Percentiles rank a stretch among this genome's conserved stretches.
Conservation (phyloP, 1,140 invertebrate genomes). For the Octopus bimaculoides region DNA sequence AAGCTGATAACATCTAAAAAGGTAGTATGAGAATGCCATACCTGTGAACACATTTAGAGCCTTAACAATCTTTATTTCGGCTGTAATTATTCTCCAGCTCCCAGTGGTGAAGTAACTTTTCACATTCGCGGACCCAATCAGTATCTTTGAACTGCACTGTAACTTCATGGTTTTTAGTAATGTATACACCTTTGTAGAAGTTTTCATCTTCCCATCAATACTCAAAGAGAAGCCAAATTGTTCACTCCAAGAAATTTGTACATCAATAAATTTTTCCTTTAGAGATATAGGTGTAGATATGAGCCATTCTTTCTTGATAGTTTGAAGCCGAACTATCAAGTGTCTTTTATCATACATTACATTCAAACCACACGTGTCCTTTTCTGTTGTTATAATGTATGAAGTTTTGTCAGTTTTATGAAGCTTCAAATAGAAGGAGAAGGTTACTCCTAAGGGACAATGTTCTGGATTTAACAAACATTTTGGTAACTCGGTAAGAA, state of each 20-base stretch:
- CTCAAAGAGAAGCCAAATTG: slow-evolving; percentile 28
- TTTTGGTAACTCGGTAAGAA: neutral
- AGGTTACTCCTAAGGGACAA: slow-evolving; percentile 32
- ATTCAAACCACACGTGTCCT: slow-evolving; percentile 30
- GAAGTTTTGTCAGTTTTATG: slow-evolving; percentile 20
- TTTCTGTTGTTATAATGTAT: slow-evolving; percentile 32
- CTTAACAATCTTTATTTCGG: neutral
- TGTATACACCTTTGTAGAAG: neutral
- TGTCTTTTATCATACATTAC: slow-evolving; percentile 28
- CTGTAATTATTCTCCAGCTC: neutral
- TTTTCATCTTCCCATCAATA: slow-evolving; percentile 11
- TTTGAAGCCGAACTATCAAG: slow-evolving; percentile 33
- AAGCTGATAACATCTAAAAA: no score
- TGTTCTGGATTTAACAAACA: slow-evolving; percentile 30
- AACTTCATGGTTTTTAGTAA: neutral
- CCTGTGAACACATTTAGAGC: neutral
- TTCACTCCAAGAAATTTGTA: slow-evolving; percentile 37
- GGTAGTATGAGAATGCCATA: neutral
- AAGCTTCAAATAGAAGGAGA: slow-evolving; percentile 31
- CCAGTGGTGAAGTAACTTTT: neutral
- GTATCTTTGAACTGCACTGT: neutral
- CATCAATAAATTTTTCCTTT: slow-evolving; percentile 23
- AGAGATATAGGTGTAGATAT: slow-evolving; percentile 21
- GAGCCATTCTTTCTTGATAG: slow-evolving; percentile 35
- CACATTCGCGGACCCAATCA: neutral